These are phyloP conservation scores for Aythya baeri DNA, from an alignment of 2,113 vertebrate genomes.

Conservation along the genomic window DNA sequence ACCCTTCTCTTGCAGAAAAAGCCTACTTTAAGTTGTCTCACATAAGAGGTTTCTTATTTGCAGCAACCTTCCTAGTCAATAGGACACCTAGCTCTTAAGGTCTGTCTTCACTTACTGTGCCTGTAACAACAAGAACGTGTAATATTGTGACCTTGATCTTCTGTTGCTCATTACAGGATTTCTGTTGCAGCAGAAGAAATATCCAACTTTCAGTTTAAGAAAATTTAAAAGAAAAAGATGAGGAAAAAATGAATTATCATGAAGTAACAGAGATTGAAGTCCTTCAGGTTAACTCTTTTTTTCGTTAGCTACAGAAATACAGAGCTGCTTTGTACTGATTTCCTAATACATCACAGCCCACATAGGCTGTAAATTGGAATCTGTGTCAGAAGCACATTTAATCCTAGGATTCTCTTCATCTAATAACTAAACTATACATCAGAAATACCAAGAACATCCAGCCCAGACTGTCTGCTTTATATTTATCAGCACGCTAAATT, in stretches of 20 bases:
- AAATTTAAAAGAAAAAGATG: neutral
- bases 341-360: neutral
- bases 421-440: conserved; percentile 1
- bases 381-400: conserved; percentile 57
- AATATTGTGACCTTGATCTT: neutral
- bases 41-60: neutral
- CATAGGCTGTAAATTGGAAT: conserved; percentile 6
- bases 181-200: neutral
- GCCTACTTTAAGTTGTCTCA: neutral
- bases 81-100: neutral
- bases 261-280: neutral
- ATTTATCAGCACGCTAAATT: neutral
- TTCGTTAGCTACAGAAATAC: neutral
- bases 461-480: neutral
- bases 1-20: conserved; percentile 52
- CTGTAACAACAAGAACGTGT: neutral
- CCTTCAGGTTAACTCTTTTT: neutral
- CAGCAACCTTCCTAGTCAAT: neutral
- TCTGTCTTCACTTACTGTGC: neutral
- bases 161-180: neutral
- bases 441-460: conserved; percentile 32
- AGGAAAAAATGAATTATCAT: neutral
- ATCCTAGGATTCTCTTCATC: conserved; percentile 48
- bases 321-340: neutral
- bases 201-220: neutral